A percentile compares a stretch with the other conserved stretches of the same genome.
These are phyloP conservation scores for Leucophenga montana DNA, from an alignment of 2,888 invertebrate species.

Conservation along the genomic window DNA sequence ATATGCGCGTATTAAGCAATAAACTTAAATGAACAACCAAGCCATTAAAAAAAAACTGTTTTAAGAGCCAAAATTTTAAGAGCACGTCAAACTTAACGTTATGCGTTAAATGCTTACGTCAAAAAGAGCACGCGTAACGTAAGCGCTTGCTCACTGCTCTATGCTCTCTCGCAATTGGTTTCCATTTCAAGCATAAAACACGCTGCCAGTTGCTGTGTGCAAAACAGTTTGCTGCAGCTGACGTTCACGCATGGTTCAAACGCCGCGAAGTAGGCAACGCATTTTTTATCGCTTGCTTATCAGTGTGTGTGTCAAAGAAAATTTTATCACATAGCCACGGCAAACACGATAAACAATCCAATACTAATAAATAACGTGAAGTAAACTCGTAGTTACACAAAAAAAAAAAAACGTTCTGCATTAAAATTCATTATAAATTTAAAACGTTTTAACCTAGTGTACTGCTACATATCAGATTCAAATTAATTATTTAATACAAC, in stretches of 20 bases:
- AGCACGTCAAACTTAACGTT: slow-evolving; percentile 1
- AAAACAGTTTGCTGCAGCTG: slow-evolving; percentile 56
- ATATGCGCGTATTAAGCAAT: background rate
- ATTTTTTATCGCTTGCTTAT: background rate
- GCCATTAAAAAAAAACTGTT: background rate
- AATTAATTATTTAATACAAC: too few relatives aligned
- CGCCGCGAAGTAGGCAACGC: too few relatives aligned
- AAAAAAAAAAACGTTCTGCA: too few relatives aligned
- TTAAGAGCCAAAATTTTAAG: background rate
- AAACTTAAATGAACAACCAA: background rate
- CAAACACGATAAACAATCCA: background rate
- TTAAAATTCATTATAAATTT: too few relatives aligned
- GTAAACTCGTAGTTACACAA: too few relatives aligned
- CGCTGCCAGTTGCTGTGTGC: background rate
- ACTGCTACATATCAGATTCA: slow-evolving; percentile 7
- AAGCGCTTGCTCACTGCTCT: slow-evolving; percentile 10
- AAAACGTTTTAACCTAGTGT: too few relatives aligned
- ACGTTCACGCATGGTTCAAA: slow-evolving; percentile 35
- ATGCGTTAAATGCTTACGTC: slow-evolving; percentile 29
- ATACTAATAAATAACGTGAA: too few relatives aligned
- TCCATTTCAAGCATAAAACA: background rate
- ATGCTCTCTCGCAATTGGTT: background rate
- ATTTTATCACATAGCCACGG: background rate
- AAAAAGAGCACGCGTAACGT: slow-evolving; percentile 27
- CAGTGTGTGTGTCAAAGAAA: background rate